Base-by-base conservation (phyloP, 2,797 vertebrate genomes). In the Pangasius mekongensis region DNA sequence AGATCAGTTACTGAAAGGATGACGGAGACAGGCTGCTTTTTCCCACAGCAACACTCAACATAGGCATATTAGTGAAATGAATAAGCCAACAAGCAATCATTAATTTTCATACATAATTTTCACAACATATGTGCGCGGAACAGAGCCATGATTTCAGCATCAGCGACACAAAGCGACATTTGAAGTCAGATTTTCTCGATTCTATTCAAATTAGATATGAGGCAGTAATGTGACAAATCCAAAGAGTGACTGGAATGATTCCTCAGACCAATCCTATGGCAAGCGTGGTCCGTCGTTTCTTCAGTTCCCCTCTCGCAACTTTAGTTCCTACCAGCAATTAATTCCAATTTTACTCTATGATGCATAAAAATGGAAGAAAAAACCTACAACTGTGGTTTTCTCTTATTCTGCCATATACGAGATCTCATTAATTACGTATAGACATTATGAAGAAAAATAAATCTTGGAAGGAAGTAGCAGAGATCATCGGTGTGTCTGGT, bases 1-100 rank as follows among this genome's bases (percentile, higher is more conserved):
- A 83, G 81, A 43, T 83, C 60, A 66, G 20, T 66, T 66, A 30
- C 30, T 83, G 39, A 83, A 83, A 47, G 14, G 27, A 83, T 30
- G 60, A 71, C 47, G 36, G n/a, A 56, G 83, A 71, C 83, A 49
- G 64, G 16, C 14, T 52, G n/a, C 3, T 20, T 18, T 67, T 67
- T 67, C 0, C 24, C 43, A 24, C 13, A 16, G 9, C 24, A 18
- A 14, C 39, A 16, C 56, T 39, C 22, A 60, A 14, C 30, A 27
- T 3, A 52, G 49, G 14, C 30, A 8, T 78, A 30, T 54, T 14
- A 78, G 49, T 33, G 49, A 54, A 54, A 54, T 10, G 30, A 80
- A 56, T 9, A 56, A 1, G 52, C 76, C 30, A 80, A 80, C 16
- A n/a, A 76, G 27, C 22, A 14, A 27, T 49, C 22, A n/a, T 49